Evolutionary conservation across 2,113 vertebrate species (phyloP).

Genomic region (Platycercus adscitus): DNA sequence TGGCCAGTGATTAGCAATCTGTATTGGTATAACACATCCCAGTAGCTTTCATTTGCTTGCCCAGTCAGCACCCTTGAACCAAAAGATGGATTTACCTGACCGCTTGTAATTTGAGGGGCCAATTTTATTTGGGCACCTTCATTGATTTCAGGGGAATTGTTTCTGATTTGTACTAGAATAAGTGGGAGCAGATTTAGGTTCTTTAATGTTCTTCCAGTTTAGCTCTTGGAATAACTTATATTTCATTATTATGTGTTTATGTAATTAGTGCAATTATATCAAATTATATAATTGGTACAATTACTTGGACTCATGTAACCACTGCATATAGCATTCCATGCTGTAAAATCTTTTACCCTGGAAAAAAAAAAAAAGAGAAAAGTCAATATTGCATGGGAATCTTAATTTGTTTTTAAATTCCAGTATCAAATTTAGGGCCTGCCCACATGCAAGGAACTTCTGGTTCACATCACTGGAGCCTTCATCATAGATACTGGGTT

Average conservation of each 20-base stretch:
- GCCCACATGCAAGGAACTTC: constrained; percentile 58
- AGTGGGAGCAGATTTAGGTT: constrained; percentile 56
- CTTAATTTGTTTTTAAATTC: constrained; percentile 66
- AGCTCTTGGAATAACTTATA: constrained; percentile 70
- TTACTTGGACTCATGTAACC: constrained; percentile 67
- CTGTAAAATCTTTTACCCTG: constrained; percentile 56
- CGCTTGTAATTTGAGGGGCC: neutral
- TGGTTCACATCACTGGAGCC: constrained; percentile 57
- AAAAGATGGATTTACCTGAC: neutral
- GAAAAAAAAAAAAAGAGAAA: neutral
- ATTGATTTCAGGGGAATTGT: constrained; percentile 64
- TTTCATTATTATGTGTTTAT: constrained; percentile 45
- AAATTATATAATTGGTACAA: constrained; percentile 69
- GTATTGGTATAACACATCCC: neutral
- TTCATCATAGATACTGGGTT: constrained; percentile 30
- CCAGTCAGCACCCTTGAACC: neutral
- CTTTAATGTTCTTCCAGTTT: constrained; percentile 72
- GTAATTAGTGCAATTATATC: constrained; percentile 59
- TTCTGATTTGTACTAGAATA: constrained; percentile 69
- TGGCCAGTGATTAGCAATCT: neutral
- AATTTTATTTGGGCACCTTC: constrained; percentile 44
- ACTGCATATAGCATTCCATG: constrained; percentile 60
- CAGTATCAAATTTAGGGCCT: constrained; percentile 59
- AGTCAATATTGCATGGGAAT: constrained; percentile 66
- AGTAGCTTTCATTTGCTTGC: constrained; percentile 12